A percentile compares a stretch with the other conserved stretches of the same genome.
phyloP scores from a whole-genome alignment of 2,888 invertebrate species.

The Troides oblongomaculatus region DNA sequence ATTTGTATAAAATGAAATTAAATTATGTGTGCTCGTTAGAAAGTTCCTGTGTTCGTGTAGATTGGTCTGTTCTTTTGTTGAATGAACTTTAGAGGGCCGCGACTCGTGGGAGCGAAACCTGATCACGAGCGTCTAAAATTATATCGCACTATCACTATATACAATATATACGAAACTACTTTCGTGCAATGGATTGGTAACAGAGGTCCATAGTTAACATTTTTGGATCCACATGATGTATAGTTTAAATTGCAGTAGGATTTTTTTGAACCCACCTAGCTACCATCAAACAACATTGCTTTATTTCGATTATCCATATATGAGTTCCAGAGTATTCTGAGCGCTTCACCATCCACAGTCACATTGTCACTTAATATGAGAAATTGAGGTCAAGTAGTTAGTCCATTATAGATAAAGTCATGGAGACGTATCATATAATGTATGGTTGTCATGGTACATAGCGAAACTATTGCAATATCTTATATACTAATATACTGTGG shows the following conservation, averaged over 20 bases:
- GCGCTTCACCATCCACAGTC: no score
- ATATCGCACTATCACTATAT: slow-evolving; percentile 52
- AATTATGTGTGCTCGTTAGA: slow-evolving; percentile 16
- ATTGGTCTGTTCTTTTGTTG: slow-evolving; percentile 44
- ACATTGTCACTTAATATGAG: no score
- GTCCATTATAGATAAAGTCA: background rate
- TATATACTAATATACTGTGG: slow-evolving; percentile 10
- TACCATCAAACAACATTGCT: no score
- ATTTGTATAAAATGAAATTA: slow-evolving; percentile 24
- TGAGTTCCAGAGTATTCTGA: no score
- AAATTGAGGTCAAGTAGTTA: no score
- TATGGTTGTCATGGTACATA: background rate
- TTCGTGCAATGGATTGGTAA: no score
- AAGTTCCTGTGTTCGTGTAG: slow-evolving; percentile 16
- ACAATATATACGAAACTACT: slow-evolving; percentile 39
- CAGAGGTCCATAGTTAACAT: no score
- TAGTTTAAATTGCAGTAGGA: no score
- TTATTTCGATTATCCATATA: no score
- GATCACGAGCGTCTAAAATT: slow-evolving; percentile 70
- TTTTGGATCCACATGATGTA: no score
- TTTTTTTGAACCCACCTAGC: no score
- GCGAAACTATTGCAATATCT: slow-evolving; percentile 34
- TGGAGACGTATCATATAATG: background rate
- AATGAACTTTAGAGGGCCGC: slow-evolving; percentile 26
- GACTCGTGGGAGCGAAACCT: slow-evolving; percentile 45